Evolutionary conservation across 2,888 invertebrate genomes (phyloP).

Genomic region (Drosophila infuscata): DNA sequence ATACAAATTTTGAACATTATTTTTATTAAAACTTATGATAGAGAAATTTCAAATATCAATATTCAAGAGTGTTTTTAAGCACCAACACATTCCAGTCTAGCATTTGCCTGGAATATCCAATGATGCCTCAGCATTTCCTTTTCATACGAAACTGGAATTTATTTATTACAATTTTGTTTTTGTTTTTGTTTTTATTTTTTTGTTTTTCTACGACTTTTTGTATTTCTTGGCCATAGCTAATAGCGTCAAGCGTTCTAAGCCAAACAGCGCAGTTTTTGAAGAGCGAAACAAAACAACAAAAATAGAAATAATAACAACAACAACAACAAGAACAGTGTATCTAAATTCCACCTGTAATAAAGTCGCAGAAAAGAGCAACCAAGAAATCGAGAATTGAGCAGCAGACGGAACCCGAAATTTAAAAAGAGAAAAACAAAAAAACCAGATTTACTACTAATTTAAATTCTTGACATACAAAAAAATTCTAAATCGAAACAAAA

Average conservation of each 20-base stretch:
- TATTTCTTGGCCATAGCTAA: conserved; percentile 11
- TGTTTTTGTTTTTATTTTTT: conserved; percentile 3
- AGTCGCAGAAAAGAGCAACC: conserved; percentile 65
- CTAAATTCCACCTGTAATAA: conserved; percentile 75
- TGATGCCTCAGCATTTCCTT: conserved; percentile 49
- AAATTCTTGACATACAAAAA: conserved; percentile 77
- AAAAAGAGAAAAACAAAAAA: conserved; percentile 46
- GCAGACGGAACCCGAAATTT: conserved; percentile 65
- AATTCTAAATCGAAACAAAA: conserved; percentile 46
- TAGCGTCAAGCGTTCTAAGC: conserved; percentile 29
- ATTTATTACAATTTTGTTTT: conserved; percentile 18
- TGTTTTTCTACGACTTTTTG: background rate
- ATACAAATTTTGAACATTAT: conserved; percentile 14
- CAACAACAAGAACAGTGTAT: conserved; percentile 21
- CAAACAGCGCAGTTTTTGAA: conserved; percentile 21
- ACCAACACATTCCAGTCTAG: background rate
- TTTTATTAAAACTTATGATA: conserved; percentile 7
- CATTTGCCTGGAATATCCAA: conserved; percentile 4
- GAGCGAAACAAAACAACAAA: conserved; percentile 2
- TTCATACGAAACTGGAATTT: conserved; percentile 53
- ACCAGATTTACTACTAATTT: conserved; percentile 81
- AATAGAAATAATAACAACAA: background rate
- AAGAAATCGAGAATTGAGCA: conserved; percentile 60
- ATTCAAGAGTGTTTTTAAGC: conserved; percentile 7
- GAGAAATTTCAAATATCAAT: conserved; percentile 18